phyloP scores from a whole-genome alignment of 2,797 vertebrate genomes.

The Darevskia nairensis region DNA sequence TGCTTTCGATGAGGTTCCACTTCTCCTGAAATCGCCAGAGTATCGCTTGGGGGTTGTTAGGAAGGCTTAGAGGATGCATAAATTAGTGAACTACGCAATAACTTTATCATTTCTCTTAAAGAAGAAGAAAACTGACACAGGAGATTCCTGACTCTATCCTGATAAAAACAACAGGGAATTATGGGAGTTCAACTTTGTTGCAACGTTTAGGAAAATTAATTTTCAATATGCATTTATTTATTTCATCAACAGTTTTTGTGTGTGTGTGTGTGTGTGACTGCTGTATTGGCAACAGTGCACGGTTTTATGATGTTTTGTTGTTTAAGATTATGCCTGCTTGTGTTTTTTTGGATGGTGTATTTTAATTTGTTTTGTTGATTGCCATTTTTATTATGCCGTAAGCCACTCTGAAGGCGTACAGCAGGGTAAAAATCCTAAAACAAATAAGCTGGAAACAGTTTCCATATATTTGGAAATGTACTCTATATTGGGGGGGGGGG shows the following conservation, averaged over 20 bases:
- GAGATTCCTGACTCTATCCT: too few relatives aligned
- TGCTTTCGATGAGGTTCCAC: background rate
- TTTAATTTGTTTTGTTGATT: constrained; percentile 5
- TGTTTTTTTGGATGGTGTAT: background rate
- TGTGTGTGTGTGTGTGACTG: background rate
- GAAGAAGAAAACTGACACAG: too few relatives aligned
- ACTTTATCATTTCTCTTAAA: too few relatives aligned
- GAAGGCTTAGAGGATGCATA: background rate
- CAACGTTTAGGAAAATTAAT: background rate
- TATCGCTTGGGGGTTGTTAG: background rate
- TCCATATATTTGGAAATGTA: background rate
- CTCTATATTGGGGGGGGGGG: background rate
- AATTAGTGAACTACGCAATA: too few relatives aligned
- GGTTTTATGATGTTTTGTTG: background rate
- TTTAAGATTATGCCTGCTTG: background rate
- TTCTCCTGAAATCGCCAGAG: background rate
- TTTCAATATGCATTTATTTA: too few relatives aligned
- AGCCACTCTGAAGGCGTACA: background rate
- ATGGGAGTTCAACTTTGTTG: background rate
- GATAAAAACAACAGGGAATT: too few relatives aligned
- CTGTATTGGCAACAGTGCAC: background rate
- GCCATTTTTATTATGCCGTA: background rate
- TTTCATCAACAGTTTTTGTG: too few relatives aligned
- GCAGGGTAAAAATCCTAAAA: background rate
- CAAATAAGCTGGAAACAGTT: constrained; percentile 35